These are phyloP conservation scores for Leucoraja erinaceus DNA, from an alignment of 2,113 vertebrate genomes.

Conservation along the genomic window DNA sequence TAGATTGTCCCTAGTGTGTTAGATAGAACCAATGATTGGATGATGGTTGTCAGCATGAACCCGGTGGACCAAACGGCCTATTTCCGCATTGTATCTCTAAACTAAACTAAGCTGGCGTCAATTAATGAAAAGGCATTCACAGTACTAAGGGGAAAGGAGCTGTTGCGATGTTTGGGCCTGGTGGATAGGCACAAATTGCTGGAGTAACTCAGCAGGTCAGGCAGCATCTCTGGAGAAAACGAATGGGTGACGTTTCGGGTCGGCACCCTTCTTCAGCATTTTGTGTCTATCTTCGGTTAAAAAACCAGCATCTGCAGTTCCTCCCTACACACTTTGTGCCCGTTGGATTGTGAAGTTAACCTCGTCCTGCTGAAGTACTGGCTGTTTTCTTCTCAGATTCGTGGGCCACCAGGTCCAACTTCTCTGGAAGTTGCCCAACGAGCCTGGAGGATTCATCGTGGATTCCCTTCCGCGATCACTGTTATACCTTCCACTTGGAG, in stretches of 20 bases:
- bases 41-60: no score
- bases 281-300: no score
- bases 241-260: no score
- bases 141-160: background rate
- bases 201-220: no score
- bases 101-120: background rate
- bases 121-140: background rate
- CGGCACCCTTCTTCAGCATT: no score
- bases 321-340: background rate
- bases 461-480: conserved; percentile 86
- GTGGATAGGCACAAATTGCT: background rate
- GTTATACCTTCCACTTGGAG: conserved; percentile 91
- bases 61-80: no score
- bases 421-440: conserved; percentile 74
- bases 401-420: conserved; percentile 61
- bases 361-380: background rate
- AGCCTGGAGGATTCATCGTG: conserved; percentile 71
- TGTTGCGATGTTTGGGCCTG: background rate
- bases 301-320: no score
- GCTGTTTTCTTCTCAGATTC: conserved; percentile 46
- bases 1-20: no score
- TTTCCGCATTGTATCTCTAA: no score
- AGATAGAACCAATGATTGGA: no score
- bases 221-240: no score
- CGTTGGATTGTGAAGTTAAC: conserved; percentile 6